Percentiles rank a stretch among this genome's conserved stretches.
These are phyloP conservation scores for Eupithecia subumbrata DNA, from an alignment of 2,888 invertebrate species.

Conservation along the genomic window DNA sequence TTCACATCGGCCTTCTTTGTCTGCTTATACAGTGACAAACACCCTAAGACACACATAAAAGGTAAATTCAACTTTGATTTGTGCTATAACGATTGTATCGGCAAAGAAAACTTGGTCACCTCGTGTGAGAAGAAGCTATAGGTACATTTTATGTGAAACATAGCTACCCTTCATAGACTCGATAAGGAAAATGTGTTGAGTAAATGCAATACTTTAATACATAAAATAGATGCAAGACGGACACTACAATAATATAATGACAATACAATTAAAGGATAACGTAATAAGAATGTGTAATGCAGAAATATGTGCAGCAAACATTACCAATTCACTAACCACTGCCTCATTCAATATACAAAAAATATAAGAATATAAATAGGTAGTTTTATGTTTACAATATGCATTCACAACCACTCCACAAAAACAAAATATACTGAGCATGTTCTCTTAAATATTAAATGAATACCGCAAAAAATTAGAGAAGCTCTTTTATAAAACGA, in stretches of 20 bases:
- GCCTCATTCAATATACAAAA: neutral
- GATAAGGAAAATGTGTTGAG: neutral
- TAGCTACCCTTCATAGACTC: neutral
- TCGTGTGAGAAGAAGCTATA: neutral
- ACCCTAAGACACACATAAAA: neutral
- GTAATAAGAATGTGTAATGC: neutral
- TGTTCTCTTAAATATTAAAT: neutral
- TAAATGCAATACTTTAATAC: neutral
- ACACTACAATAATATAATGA: neutral
- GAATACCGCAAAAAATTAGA: neutral
- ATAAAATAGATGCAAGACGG: neutral
- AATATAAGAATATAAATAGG: neutral
- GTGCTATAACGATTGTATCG: neutral
- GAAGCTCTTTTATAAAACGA: neutral
- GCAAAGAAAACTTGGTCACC: slow-evolving; percentile 2
- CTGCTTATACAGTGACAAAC: neutral
- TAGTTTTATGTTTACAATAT: neutral
- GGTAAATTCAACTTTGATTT: neutral
- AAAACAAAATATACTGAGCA: slow-evolving; percentile 1
- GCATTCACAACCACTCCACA: neutral
- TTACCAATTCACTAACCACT: neutral
- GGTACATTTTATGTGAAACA: neutral
- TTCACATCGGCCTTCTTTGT: neutral
- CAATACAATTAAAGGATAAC: neutral
- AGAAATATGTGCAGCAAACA: neutral